A percentile compares a stretch with the other conserved stretches of the same genome.
Evolutionary conservation across 2,113 vertebrate genomes (phyloP).

Genomic region (Haemorhous mexicanus): DNA sequence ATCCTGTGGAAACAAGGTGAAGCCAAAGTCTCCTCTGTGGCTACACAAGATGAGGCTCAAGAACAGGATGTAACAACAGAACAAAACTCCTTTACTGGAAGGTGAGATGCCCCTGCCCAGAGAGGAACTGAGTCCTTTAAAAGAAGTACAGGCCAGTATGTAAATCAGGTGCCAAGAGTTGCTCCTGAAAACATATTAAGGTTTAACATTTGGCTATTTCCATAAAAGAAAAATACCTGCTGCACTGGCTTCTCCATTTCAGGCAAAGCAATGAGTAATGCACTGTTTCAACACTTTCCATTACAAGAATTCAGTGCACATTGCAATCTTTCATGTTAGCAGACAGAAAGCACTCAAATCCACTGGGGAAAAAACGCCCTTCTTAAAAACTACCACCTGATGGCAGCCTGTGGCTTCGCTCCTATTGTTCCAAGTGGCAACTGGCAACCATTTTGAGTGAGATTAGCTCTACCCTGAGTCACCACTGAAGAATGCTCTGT

Average conservation of each 20-base stretch:
- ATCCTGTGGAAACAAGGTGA: neutral
- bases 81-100: neutral
- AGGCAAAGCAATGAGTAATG: neutral
- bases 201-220: neutral
- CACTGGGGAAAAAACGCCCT: neutral
- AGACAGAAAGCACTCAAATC: neutral
- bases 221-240: neutral
- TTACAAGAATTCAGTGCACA: neutral
- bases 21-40: neutral
- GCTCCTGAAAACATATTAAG: neutral
- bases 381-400: constrained; percentile 60
- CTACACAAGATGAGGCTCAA: fast-evolving
- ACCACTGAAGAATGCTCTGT: constrained; percentile 29
- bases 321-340: neutral
- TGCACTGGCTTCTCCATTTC: neutral
- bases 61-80: neutral
- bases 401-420: constrained; percentile 62
- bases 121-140: neutral
- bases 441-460: constrained; percentile 61
- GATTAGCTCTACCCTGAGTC: constrained; percentile 39
- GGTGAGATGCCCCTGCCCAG: fast-evolving
- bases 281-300: neutral
- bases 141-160: neutral
- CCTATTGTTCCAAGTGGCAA: constrained; percentile 51
- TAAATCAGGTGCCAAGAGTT: neutral